Conservation (phyloP, 1,140 invertebrate species). For the Portunus trituberculatus region DNA sequence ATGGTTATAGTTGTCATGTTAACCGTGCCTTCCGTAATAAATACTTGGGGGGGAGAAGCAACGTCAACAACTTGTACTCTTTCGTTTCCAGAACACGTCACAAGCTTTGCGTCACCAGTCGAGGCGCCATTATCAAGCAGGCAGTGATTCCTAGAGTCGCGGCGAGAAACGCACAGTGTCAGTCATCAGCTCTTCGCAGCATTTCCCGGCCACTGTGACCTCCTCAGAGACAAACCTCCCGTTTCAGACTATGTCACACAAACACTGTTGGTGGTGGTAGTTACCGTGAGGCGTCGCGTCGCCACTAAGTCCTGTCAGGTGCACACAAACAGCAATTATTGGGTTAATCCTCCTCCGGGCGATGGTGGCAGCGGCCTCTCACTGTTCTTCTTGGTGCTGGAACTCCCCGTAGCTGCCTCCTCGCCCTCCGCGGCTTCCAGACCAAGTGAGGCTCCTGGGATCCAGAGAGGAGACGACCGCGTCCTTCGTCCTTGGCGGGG, state of each 20-base stretch:
- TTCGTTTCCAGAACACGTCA: neutral
- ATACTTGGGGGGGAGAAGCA: neutral
- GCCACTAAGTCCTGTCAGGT: conserved; percentile 7
- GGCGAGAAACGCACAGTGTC: neutral
- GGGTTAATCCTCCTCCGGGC: neutral
- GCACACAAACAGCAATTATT: neutral
- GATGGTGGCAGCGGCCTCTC: neutral
- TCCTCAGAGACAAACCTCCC: neutral
- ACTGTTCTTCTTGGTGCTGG: conserved; percentile 50
- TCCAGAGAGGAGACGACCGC: conserved; percentile 39
- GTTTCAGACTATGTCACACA: conserved; percentile 40
- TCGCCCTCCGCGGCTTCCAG: conserved; percentile 72
- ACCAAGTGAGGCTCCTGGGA: conserved; percentile 65
- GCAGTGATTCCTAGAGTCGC: neutral
- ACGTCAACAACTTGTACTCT: neutral
- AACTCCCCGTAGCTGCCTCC: conserved; percentile 71
- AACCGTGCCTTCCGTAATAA: neutral
- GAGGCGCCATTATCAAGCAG: neutral
- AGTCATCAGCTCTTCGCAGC: neutral
- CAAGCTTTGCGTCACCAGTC: conserved; percentile 27
- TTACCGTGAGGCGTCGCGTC: conserved; percentile 50
- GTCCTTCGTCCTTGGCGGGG: conserved; percentile 65
- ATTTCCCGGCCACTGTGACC: neutral
- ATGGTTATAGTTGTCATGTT: conserved; percentile 66
- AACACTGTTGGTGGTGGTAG: conserved; percentile 29